Evolutionary conservation across 2,113 vertebrate genomes (phyloP), one percentile per base, ranked within the genome.

Genomic region (Oostethus manadensis): DNA sequence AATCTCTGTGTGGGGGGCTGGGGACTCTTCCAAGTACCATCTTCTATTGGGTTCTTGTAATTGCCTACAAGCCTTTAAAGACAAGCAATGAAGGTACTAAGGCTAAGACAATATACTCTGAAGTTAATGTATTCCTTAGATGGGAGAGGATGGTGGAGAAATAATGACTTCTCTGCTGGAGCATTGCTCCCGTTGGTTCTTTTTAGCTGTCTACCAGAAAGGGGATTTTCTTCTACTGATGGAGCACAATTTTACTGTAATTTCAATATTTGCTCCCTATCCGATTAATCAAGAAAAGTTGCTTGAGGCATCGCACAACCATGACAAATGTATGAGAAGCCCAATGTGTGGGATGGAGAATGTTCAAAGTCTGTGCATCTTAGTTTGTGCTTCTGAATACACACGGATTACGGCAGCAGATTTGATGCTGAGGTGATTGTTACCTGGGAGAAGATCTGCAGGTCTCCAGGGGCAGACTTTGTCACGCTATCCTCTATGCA

Each of bases 31-130:
- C 62, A 65, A 79, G 68, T 82, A 76, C 84, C 89, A 83, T 89
- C 92, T 91, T 91, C 87, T 69, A 55, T 60, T 68, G 79, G 81
- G 17, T 46, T 79, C 75, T 71, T 88, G 79, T 93, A 94, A 94
- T 94, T 94, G 88, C 84, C 83, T 88, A 63, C 80, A 82, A 87
- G 83, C 88, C 82, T 78, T 78, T 58, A 68, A 84, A 71, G 61
- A 61, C 66, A 89, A 76, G 83, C 87, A 83, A 86, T 86, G 71
- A 78, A 76, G 81, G 80, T 51, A 62, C 59, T 84, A 44, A 83
- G 70, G 62, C 86, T 90, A 84, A 91, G 92, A 89, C 83, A 83
- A 86, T 64, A 71, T 55, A 50, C 56, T 86, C 38, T 79, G 73
- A 82, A 87, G 70, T 80, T 89, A 86, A 89, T 88, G 48, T 78